Percentiles rank a stretch among this genome's conserved stretches.
Evolutionary conservation across 2,797 vertebrate genomes (phyloP).

Genomic region (Alfaro cultratus): DNA sequence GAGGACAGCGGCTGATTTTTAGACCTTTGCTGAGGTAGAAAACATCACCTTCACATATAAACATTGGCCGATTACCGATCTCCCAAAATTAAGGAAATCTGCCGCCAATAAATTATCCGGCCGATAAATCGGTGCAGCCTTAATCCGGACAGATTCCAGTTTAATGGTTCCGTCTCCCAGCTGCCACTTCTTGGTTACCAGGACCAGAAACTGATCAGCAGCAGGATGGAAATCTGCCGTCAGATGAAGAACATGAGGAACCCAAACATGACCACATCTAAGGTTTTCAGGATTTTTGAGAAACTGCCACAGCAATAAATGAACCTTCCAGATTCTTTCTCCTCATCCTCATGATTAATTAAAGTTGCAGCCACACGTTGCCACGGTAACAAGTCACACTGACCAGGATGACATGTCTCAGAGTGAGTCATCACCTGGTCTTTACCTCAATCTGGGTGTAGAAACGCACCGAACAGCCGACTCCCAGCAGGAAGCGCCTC

Average conservation of each 20-base stretch:
- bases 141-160: neutral
- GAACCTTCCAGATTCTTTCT: neutral
- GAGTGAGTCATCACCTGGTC: constrained; percentile 24
- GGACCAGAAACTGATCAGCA: neutral
- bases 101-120: too few relatives aligned
- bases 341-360: constrained; percentile 24
- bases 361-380: constrained; percentile 27
- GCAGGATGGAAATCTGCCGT: neutral
- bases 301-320: neutral
- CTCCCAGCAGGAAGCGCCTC: neutral
- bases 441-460: neutral
- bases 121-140: too few relatives aligned
- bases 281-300: neutral
- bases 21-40: too few relatives aligned
- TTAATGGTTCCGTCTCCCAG: neutral
- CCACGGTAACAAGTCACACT: constrained; percentile 38
- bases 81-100: too few relatives aligned
- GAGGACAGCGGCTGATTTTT: too few relatives aligned
- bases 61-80: too few relatives aligned
- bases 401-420: constrained; percentile 4
- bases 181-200: neutral
- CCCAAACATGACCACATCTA: neutral
- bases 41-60: too few relatives aligned
- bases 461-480: neutral
- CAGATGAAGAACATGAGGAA: neutral